Evolutionary conservation across 2,113 vertebrate species (phyloP).

Genomic region (Taxidea taxus): DNA sequence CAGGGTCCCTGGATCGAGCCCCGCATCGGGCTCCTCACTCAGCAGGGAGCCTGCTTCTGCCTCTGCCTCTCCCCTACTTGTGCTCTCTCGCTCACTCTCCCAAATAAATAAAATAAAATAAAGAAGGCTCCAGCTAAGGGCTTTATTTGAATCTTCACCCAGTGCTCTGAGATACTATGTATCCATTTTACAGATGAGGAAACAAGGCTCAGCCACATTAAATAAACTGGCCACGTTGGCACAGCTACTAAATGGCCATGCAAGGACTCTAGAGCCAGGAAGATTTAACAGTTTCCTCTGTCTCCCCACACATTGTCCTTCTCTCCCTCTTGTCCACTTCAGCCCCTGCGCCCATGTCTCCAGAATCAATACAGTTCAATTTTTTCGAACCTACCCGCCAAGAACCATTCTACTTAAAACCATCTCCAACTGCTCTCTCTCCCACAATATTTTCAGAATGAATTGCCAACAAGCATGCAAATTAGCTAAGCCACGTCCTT

Average conservation of each 20-base stretch:
- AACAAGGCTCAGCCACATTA: background rate
- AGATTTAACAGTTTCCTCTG: background rate
- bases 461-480: background rate
- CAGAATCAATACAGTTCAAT: background rate
- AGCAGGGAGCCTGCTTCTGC: background rate
- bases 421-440: background rate
- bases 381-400: background rate
- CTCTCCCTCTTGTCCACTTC: background rate
- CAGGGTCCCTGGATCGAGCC: background rate
- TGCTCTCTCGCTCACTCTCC: background rate
- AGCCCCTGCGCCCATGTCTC: background rate
- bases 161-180: background rate
- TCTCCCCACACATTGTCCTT: background rate
- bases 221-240: background rate
- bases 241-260: background rate
- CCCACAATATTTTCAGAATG: background rate
- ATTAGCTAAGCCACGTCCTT: background rate
- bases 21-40: background rate
- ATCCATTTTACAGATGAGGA: background rate
- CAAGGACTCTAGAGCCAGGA: background rate
- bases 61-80: background rate
- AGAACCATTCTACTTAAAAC: background rate
- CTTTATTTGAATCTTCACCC: background rate
- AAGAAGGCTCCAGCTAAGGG: background rate
- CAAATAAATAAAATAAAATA: background rate